Conservation (phyloP, 1,140 invertebrate genomes). For the Polypedilum pembai region DNA sequence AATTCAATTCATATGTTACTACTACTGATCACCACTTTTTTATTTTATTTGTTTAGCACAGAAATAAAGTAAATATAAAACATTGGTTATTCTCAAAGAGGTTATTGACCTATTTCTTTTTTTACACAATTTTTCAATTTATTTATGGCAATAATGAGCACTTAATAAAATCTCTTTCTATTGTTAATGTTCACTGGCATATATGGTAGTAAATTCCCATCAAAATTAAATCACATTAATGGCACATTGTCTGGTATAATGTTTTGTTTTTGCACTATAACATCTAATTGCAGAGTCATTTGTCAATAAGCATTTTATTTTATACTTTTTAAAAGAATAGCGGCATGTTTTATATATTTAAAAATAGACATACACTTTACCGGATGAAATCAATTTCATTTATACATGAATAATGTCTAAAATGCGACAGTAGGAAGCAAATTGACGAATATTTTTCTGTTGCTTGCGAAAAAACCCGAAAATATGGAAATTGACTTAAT, state of each 20-base stretch:
- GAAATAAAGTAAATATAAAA: background rate
- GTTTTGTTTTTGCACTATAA: background rate
- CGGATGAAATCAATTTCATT: slow-evolving; percentile 18
- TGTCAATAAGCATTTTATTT: background rate
- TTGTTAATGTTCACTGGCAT: background rate
- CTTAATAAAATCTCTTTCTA: background rate
- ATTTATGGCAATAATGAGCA: background rate
- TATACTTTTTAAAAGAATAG: background rate
- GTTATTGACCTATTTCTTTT: background rate
- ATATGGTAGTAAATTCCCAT: background rate
- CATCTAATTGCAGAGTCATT: slow-evolving; percentile 2
- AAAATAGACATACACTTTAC: background rate
- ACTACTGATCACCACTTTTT: too few species aligned
- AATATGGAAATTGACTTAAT: background rate
- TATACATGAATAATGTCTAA: background rate
- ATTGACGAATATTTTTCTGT: background rate
- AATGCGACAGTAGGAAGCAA: slow-evolving; percentile 2
- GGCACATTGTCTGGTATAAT: background rate
- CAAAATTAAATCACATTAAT: background rate
- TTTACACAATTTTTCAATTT: background rate
- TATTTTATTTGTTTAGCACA: background rate
- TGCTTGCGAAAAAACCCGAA: background rate
- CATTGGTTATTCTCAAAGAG: background rate
- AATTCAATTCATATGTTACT: too few species aligned
- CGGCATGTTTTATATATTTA: background rate